Evolutionary conservation across 2,797 vertebrate genomes (phyloP), one percentile per base, ranked within the genome.

Genomic region (Sus cebifrons): DNA sequence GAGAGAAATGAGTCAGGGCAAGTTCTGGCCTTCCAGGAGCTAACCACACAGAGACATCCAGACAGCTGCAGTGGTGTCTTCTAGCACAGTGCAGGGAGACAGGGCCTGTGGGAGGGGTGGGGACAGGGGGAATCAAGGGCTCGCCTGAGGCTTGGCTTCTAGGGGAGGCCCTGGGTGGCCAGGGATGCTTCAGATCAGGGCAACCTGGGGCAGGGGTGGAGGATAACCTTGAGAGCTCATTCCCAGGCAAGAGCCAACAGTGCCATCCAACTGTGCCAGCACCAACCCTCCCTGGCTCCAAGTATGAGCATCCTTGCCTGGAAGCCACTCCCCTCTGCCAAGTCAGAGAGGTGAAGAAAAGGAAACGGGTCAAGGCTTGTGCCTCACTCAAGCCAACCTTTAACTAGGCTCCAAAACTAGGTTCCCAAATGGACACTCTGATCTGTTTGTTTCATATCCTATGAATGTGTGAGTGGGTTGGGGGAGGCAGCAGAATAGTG

Each of bases 401-500:
- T 81, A 74, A 36, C 54, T 58, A 17, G 40, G 74, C 54, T 81
- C 56, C 56, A 65, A 49, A 62, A 54, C 74, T n/a, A 74, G 74
- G 4, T 81, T 96, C n/a, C 40, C 36, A 91, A 81, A 74, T 49
- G 11, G 5, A 36, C 3, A 20, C 2, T 81, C 62, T 49, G 36
- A 27, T 88, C 54, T 67, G 23, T 65, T 85, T 83, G 49, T 62
- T 91, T 96, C n/a, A 13, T 71, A 20, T 79, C 44, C 75, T 84
- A 25, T 88, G 65, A 77, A 58, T 27, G 14, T 44, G 23, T 14
- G 23, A 81, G 12, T n/a, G 25, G 65, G 17, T 3, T 15, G 12
- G 16, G 9, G 27, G 21, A 13, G 1, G 5, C 10, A 14, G 36
- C 10, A 20, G 6, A 52, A 23, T 6, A 20, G 9, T 68, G 49